Base-by-base conservation (phyloP, 2,888 invertebrate species). In the Ochropleura plecta region DNA sequence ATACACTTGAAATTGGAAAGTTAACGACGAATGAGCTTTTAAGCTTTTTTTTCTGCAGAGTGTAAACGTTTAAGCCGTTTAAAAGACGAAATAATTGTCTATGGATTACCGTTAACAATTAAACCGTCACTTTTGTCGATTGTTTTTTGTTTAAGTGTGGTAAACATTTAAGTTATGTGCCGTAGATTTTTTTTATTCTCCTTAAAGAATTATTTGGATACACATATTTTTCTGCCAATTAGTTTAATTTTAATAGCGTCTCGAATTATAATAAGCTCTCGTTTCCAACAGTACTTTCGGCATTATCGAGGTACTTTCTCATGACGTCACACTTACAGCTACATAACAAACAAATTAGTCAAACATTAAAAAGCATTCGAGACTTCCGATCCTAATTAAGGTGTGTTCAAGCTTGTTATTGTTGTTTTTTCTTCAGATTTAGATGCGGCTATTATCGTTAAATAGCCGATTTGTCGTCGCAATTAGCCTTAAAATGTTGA, bases 301-400 rank as follows among this genome's bases (percentile, higher is more conserved):
- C 62, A 85, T 88, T 88, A 88, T 86, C 86, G 76, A 48, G 57
- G 68, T 82, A 88, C 86, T 82, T 86, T 85, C 77, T 72, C 59
- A 67, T 88, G 86, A 82, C 82, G 85, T 85, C 84, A 85, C 67
- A 76, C 76, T 62, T 51, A 78, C 69, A 67, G 72, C 78, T 76
- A 85, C 80, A 86, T 79, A 92, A 92, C 91, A 93, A 93, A 94
- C 93, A 93, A 92, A 95, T 95, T 95, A 95, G 94, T 92, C 85
- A 91, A 91, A 92, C 94, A 93, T 95, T 94, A 93, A 93, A 93
- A 86, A 92, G 86, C 90, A 91, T 92, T 92, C 83, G 90, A 91
- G 89, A 94, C 94, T 94, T 95, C 94, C 95, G 93, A 94, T 92
- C 89, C 92, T 94, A 95, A 95, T 95, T 94, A 94, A 94, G 94